These are phyloP conservation scores for Parascotia fuliginaria DNA, from an alignment of 2,888 invertebrate genomes.

Conservation along the genomic window DNA sequence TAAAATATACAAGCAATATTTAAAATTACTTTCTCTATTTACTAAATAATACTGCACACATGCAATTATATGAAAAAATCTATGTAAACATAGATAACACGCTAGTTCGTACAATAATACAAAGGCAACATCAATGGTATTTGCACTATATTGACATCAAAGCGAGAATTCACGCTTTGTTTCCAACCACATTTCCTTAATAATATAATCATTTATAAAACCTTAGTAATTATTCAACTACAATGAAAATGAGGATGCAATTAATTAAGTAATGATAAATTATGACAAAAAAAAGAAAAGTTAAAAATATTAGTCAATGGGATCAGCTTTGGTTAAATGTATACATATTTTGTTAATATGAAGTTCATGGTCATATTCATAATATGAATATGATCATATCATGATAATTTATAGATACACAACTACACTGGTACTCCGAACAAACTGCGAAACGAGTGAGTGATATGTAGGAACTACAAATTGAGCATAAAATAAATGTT, in stretches of 20 bases:
- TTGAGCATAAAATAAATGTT: slow-evolving; percentile 42
- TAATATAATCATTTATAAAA: slow-evolving; percentile 13
- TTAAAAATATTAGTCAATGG: slow-evolving; percentile 60
- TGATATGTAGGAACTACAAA: slow-evolving; percentile 50
- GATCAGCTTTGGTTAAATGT: slow-evolving; percentile 61
- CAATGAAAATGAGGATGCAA: slow-evolving; percentile 43
- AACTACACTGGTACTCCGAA: slow-evolving; percentile 35
- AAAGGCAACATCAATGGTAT: slow-evolving; percentile 54
- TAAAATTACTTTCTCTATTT: slow-evolving; percentile 50
- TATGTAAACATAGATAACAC: slow-evolving; percentile 75
- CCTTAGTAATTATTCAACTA: slow-evolving; percentile 28
- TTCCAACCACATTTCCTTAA: slow-evolving; percentile 24
- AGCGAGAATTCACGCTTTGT: slow-evolving; percentile 31
- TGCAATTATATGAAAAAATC: slow-evolving; percentile 65
- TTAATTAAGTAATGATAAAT: slow-evolving; percentile 34
- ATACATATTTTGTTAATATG: slow-evolving; percentile 39
- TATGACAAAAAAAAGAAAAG: slow-evolving; percentile 40
- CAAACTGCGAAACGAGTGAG: slow-evolving; percentile 40
- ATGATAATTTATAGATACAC: slow-evolving; percentile 34
- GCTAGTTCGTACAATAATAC: slow-evolving; percentile 40
- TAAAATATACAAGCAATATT: slow-evolving; percentile 58
- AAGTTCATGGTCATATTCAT: slow-evolving; percentile 46
- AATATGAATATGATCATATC: too few relatives aligned
- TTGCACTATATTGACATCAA: slow-evolving; percentile 43
- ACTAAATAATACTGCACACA: slow-evolving; percentile 78